Conservation (phyloP, 2,113 vertebrate species). For the Phainopepla nitens region DNA sequence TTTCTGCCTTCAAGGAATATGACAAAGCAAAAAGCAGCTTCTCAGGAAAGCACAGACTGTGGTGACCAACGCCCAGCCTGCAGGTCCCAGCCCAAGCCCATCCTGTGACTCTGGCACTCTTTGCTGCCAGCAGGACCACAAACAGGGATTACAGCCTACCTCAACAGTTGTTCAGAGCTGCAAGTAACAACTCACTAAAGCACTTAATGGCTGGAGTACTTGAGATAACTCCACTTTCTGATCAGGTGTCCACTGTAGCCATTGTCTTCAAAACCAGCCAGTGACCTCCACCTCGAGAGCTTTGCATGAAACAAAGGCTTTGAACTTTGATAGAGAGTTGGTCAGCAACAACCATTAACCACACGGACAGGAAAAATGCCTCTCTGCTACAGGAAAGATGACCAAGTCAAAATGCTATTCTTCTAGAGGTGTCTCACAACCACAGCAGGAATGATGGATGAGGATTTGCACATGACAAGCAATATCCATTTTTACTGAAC, state of each 20-base stretch:
- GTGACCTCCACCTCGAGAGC: neutral
- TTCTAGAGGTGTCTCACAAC: neutral
- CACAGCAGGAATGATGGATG: neutral
- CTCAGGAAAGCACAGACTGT: neutral
- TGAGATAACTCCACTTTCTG: neutral
- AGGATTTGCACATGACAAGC: neutral
- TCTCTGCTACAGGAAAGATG: neutral
- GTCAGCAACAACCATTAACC: neutral
- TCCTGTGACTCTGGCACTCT: neutral
- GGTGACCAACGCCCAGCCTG: rapidly evolving
- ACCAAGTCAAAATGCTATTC: rapidly evolving
- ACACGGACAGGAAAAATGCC: neutral
- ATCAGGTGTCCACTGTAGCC: neutral
- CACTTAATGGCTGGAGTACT: neutral
- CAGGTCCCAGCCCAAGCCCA: neutral
- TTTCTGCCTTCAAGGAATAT: neutral
- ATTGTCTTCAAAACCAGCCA: neutral
- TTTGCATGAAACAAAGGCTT: neutral
- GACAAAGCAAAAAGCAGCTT: neutral
- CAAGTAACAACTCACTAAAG: neutral
- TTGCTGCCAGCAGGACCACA: neutral
- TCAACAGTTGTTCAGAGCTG: neutral
- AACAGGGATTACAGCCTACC: neutral
- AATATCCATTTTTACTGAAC: neutral
- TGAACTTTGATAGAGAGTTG: neutral